phyloP scores from a whole-genome alignment of 1,140 invertebrate genomes.

The Drosophila insularis region DNA sequence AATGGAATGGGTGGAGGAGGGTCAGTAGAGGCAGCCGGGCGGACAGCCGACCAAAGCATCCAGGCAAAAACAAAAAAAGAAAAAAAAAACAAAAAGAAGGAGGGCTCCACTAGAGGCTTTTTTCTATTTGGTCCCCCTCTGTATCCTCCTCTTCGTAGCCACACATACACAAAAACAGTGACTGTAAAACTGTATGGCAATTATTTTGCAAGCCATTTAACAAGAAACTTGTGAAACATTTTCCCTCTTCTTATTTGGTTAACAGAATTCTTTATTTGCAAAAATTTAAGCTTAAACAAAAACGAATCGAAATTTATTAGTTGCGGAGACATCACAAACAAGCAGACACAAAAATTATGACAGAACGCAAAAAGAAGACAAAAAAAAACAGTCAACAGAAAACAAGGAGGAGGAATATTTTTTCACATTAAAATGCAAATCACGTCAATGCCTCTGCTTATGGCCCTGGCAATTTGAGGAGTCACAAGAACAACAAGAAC shows the following conservation, averaged over 20 bases:
- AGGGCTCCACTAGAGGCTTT: not conserved
- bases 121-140: not conserved
- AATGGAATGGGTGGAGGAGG: not conserved
- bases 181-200: slow-evolving; percentile 48
- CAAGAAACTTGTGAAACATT: slow-evolving; percentile 53
- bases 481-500: slow-evolving; percentile 45
- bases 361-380: not conserved
- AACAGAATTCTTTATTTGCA: too few relatives aligned
- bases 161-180: not conserved
- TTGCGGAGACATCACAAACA: slow-evolving; percentile 20
- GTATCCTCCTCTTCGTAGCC: too few relatives aligned
- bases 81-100: not conserved
- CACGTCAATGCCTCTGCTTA: slow-evolving; percentile 52
- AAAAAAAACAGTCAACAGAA: not conserved
- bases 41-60: slow-evolving; percentile 9
- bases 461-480: slow-evolving; percentile 63
- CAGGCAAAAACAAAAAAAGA: not conserved
- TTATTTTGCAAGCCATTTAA: slow-evolving; percentile 66
- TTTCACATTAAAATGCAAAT: slow-evolving; percentile 75
- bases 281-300: slow-evolving; percentile 37
- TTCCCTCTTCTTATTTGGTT: not conserved
- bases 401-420: slow-evolving; percentile 13
- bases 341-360: slow-evolving; percentile 12
- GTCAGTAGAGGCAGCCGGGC: not conserved
- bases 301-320: slow-evolving; percentile 32